Evolutionary conservation across 2,113 vertebrate genomes (phyloP), one percentile per base, ranked within the genome.

Genomic region (Salvelinus fontinalis): DNA sequence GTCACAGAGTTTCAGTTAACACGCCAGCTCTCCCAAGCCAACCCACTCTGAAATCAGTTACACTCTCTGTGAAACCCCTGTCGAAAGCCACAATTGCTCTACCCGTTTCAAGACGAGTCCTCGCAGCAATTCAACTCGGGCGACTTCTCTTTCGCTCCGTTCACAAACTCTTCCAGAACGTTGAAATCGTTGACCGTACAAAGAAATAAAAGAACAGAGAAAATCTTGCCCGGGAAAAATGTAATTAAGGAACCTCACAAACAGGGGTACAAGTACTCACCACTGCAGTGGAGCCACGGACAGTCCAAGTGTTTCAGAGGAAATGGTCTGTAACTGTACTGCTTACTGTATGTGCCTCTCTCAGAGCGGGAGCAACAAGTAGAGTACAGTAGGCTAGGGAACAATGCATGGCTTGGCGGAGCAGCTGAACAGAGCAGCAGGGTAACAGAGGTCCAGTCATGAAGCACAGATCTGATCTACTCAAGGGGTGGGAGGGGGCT

Each of bases 361-460:
- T 73, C 81, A 80, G 83, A 87, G 77, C 75, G 9, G 39, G 48
- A 82, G 84, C 86, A 88, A 89, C 88, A 89, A 84, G 92, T 86
- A 48, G 81, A 73, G 85, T 85, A 85, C 39, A 44, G 39, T 87
- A 27, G 86, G 90, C 89, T 85, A 85, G 76, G 88, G 85, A 76
- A 86, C 5, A 9, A 67, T 73, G 71, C 81, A 84, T 84, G 31
- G 84, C 79, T 83, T 87, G 81, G 85, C 89, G 89, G 92, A 57
- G 70, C 24, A 49, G 51, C 22, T 12, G 39, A 44, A 44, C 39
- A 44, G 39, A 44, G 2, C 34, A 7, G 26, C 44, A 71, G 70
- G 57, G 34, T 8, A 9, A 54, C 11, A 71, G 49, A 24, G 44
- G 24, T 26, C 12, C 48, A 57, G 70, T 16, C 8, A 71, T 8